A percentile compares a stretch with the other conserved stretches of the same genome.
phyloP scores from a whole-genome alignment of 2,888 invertebrate species.

The Cheilosia impressa region DNA sequence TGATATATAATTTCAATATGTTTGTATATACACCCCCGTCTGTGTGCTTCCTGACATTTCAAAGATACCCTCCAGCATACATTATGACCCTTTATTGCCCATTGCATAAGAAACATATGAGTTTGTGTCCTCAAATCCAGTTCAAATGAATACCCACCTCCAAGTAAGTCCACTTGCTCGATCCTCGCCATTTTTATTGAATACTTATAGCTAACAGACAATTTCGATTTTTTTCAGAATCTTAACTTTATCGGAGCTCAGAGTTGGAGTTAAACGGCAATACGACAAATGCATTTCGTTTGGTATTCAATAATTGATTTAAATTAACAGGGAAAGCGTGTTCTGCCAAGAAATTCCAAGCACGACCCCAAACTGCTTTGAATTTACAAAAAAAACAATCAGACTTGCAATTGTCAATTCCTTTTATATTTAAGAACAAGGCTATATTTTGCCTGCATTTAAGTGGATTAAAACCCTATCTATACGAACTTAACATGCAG shows the following conservation, averaged over 20 bases:
- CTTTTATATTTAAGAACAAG: too few species aligned
- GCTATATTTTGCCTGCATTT: too few species aligned
- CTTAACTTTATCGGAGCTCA: constrained; percentile 63
- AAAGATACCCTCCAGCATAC: neutral
- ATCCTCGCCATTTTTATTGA: neutral
- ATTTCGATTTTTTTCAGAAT: constrained; percentile 65
- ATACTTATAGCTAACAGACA: constrained; percentile 5
- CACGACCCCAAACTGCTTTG: too few species aligned
- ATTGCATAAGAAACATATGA: too few species aligned
- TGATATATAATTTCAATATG: neutral
- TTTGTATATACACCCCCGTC: neutral
- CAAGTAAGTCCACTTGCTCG: constrained; percentile 12
- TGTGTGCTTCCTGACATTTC: neutral
- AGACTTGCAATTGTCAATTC: too few species aligned
- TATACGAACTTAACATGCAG: too few species aligned
- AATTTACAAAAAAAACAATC: too few species aligned
- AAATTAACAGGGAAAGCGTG: neutral
- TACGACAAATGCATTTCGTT: neutral
- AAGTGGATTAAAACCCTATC: too few species aligned
- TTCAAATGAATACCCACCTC: neutral
- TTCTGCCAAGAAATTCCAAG: too few species aligned
- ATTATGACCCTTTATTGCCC: neutral
- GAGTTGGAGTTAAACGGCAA: constrained; percentile 62
- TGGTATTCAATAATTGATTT: neutral
- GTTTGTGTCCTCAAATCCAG: neutral